Conservation (phyloP, 2,113 vertebrate species). For the Saccopteryx bilineata region DNA sequence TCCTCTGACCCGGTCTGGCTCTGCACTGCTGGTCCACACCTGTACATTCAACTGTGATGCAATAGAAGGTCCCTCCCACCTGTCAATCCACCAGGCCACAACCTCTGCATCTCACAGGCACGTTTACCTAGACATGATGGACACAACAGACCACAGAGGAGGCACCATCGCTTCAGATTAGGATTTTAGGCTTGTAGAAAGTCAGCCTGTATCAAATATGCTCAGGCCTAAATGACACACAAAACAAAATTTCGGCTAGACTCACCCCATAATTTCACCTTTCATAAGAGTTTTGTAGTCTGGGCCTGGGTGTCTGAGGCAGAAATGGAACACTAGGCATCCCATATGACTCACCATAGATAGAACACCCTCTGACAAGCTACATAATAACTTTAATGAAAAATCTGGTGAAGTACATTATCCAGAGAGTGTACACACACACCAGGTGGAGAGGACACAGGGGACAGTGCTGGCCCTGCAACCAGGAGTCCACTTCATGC, state of each 20-base stretch:
- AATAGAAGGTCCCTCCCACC: neutral
- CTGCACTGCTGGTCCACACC: fast-evolving
- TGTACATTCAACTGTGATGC: neutral
- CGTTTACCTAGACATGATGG: neutral
- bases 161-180: neutral
- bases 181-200: neutral
- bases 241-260: neutral
- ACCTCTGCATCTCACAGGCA: too few species aligned
- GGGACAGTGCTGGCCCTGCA: neutral
- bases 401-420: fast-evolving
- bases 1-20: neutral
- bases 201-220: neutral
- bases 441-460: neutral
- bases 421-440: fast-evolving
- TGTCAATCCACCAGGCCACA: neutral
- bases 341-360: neutral
- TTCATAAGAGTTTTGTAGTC: neutral
- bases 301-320: neutral
- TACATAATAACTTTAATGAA: neutral
- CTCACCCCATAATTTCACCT: neutral
- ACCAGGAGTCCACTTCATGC: neutral
- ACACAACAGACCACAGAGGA: fast-evolving
- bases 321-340: fast-evolving
- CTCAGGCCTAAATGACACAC: neutral
- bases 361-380: neutral